These are phyloP conservation scores for Mormyrus iriodes DNA, from an alignment of 2,113 vertebrate species.

Conservation along the genomic window DNA sequence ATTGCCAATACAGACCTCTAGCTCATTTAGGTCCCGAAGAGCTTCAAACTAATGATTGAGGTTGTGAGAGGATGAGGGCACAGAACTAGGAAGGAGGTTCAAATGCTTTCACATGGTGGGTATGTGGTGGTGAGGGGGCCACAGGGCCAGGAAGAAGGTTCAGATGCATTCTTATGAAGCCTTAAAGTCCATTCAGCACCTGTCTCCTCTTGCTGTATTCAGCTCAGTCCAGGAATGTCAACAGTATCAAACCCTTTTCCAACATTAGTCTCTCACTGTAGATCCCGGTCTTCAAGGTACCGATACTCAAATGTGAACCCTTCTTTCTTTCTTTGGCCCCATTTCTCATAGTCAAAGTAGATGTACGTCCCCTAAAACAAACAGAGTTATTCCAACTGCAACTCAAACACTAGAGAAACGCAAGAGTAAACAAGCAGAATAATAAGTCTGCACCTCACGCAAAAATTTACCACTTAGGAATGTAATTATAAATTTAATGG, in stretches of 20 bases:
- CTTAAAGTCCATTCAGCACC: slow-evolving; percentile 29
- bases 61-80: background rate
- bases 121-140: background rate
- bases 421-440: background rate
- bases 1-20: slow-evolving; percentile 16
- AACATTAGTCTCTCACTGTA: slow-evolving; percentile 59
- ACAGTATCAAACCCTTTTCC: slow-evolving; percentile 40
- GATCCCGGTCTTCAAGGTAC: slow-evolving; percentile 74
- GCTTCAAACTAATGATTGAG: slow-evolving; percentile 3
- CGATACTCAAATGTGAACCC: slow-evolving; percentile 77
- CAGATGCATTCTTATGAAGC: slow-evolving; percentile 35
- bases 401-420: background rate
- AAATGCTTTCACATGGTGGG: slow-evolving; percentile 27
- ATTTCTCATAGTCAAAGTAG: slow-evolving; percentile 80
- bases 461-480: background rate
- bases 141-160: slow-evolving; percentile 34
- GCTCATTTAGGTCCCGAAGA: slow-evolving; percentile 28
- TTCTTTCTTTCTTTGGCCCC: slow-evolving; percentile 78
- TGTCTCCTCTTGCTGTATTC: slow-evolving; percentile 25
- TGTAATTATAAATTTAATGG: background rate
- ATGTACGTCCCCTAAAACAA: slow-evolving; percentile 70
- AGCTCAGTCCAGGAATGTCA: slow-evolving; percentile 59
- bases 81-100: slow-evolving; percentile 34
- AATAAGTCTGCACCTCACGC: background rate
- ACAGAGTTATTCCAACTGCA: background rate